phyloP scores from a whole-genome alignment of 2,797 vertebrate species.

The Psittacula echo region DNA sequence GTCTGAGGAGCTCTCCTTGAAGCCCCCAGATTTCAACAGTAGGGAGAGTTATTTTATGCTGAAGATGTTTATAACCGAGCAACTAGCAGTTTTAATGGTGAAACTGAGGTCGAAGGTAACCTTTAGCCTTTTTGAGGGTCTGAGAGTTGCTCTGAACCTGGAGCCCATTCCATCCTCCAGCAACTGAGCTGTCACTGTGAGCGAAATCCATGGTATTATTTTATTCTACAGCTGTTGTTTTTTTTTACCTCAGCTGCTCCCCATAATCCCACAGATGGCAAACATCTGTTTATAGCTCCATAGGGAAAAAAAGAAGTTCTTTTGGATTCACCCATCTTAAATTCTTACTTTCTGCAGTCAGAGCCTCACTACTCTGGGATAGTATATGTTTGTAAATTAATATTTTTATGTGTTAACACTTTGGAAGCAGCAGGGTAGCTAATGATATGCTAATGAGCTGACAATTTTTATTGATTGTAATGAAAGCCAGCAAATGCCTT shows the following conservation, averaged over 20 bases:
- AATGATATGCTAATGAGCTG: conserved; percentile 81
- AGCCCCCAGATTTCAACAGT: not conserved
- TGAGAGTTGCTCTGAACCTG: conserved; percentile 37
- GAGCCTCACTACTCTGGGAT: conserved; percentile 59
- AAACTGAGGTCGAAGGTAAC: not conserved
- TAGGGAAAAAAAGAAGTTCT: conserved; percentile 44
- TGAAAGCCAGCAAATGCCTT: conserved; percentile 76
- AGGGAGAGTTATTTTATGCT: not conserved
- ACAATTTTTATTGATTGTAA: conserved; percentile 80
- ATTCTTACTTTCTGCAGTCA: conserved; percentile 68
- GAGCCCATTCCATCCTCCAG: conserved; percentile 3
- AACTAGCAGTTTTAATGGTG: not conserved
- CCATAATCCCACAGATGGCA: conserved; percentile 79
- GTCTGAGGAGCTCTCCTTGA: not conserved
- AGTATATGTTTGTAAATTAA: conserved; percentile 73
- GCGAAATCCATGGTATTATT: conserved; percentile 77
- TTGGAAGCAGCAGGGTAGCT: conserved; percentile 76
- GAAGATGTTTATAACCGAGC: not conserved
- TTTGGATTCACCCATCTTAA: conserved; percentile 36
- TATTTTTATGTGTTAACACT: conserved; percentile 76
- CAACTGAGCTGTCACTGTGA: conserved; percentile 67
- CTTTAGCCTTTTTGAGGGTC: not conserved
- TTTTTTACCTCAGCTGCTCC: conserved; percentile 76
- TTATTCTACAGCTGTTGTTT: conserved; percentile 76
- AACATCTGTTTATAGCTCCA: conserved; percentile 80